Evolutionary conservation across 1,140 invertebrate genomes (phyloP), one percentile per base, ranked within the genome.

Genomic region (Aricia agestis): DNA sequence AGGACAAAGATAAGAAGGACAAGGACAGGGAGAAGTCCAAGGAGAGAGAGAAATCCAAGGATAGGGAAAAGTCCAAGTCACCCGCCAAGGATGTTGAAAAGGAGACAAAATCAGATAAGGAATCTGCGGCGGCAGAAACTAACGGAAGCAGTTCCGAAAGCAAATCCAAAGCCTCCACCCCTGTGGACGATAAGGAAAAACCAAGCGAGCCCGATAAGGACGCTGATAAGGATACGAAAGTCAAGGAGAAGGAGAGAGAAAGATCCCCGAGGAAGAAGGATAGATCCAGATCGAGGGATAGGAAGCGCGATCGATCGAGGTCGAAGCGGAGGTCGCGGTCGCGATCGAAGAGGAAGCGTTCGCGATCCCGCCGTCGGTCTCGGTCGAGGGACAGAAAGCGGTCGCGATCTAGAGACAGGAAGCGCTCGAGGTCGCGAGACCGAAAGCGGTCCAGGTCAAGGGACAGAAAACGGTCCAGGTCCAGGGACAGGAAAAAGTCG

Each of bases 211-310:
- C 71, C 2, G 83, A 87, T 65, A 86, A 86, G 58, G 82, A 86
- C 25, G 25, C 25, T 65, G 45, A 86, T 61, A 82, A 80, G 58
- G 83, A 82, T 59, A 78, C 74, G 52, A 71, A 72, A 25, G 79
- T 79, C 45, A 82, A 85, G 41, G 80, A 82, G 68, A 80, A 78
- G 31, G 81, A 79, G 18, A 85, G 82, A 71, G 84, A 86, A 5
- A 86, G 84, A 31, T 94, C 93, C 6, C 92, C 92, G 3, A 94
- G 92, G 81, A 91, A 93, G 45, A 92, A 89, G 6, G 89, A 92
- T 41, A 75, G 89, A 63, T 87, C 90, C 18, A 79, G 87, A 76
- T 90, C 92, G 59, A 80, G 87, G 75, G 83, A 92, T 66, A 84
- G 81, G 63, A 92, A 89, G 74, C 84, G 87, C 5, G 86, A 86